Evolutionary conservation across 2,888 invertebrate species (phyloP).

Genomic region (Tridacna crocea): DNA sequence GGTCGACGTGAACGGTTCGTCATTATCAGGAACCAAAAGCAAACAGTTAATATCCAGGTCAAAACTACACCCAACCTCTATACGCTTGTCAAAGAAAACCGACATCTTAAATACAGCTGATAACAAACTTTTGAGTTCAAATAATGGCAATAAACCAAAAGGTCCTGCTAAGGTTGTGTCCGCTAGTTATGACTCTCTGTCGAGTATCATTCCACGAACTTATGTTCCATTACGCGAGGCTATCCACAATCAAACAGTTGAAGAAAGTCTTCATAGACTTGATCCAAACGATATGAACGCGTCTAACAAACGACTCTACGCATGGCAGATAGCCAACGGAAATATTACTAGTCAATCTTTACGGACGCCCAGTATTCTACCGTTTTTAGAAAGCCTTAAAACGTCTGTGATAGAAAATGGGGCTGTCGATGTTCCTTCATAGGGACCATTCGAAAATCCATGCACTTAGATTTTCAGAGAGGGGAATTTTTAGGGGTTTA

Average conservation of each 20-base stretch:
- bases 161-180: conserved; percentile 34
- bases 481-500: not conserved
- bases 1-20: conserved; percentile 43
- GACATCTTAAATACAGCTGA: not conserved
- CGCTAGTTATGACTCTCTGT: conserved; percentile 45
- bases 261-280: conserved; percentile 43
- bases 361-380: conserved; percentile 62
- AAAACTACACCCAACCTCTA: conserved; percentile 51
- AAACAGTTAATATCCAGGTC: conserved; percentile 15
- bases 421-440: conserved; percentile 40
- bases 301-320: conserved; percentile 53
- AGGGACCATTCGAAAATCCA: not conserved
- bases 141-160: not conserved
- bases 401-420: conserved; percentile 39
- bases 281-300: conserved; percentile 58
- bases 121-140: not conserved
- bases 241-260: conserved; percentile 14
- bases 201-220: conserved; percentile 41
- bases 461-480: not conserved
- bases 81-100: conserved; percentile 43
- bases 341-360: conserved; percentile 57
- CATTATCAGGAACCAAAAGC: conserved; percentile 16
- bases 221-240: conserved; percentile 28
- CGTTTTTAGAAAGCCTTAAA: conserved; percentile 59
- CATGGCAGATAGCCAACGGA: conserved; percentile 64